These are phyloP conservation scores for Schizotus pectinicornis DNA, from an alignment of 2,888 invertebrate genomes.

Conservation along the genomic window DNA sequence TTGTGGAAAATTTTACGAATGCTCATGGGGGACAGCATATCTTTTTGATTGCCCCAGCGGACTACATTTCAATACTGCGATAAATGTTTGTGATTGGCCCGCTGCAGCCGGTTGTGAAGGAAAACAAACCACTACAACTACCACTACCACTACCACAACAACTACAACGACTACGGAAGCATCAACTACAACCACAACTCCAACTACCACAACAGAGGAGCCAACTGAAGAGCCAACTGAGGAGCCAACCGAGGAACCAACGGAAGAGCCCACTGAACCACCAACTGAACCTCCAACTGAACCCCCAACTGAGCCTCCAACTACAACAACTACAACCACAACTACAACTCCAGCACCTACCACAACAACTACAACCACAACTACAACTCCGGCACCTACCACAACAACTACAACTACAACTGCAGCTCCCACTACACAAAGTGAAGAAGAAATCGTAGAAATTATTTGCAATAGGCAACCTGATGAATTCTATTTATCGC, in stretches of 20 bases:
- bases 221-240: background rate
- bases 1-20: slow-evolving; percentile 36
- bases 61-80: slow-evolving; percentile 35
- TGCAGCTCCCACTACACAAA: no score
- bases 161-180: background rate
- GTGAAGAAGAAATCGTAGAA: no score
- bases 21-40: slow-evolving; percentile 38
- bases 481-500: no score
- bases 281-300: background rate
- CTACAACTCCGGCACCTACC: no score
- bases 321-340: background rate
- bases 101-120: slow-evolving; percentile 34
- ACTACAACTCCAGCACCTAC: background rate
- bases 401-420: no score
- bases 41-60: slow-evolving; percentile 35
- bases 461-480: no score
- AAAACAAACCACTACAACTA: background rate
- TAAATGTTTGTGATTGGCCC: slow-evolving; percentile 39
- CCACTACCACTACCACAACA: background rate
- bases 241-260: background rate
- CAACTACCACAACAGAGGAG: background rate
- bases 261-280: background rate
- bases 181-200: background rate
- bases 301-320: background rate
- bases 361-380: background rate